Evolutionary conservation across 2,888 invertebrate species (phyloP), one percentile per base, ranked within the genome.

Genomic region (Palloptera scutellata): DNA sequence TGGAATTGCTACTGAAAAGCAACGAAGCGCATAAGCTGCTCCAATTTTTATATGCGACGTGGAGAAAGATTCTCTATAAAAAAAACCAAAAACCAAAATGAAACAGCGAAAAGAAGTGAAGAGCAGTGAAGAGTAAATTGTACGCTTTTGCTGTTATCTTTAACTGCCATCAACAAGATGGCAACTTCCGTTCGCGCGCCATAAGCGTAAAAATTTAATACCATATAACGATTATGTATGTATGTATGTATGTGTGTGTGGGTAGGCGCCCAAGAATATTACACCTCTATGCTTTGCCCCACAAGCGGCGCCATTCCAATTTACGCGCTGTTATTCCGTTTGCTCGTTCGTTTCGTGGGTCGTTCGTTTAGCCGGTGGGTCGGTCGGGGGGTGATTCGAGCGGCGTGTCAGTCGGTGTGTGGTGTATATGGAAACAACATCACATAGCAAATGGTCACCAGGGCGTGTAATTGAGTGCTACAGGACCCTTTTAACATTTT

Each of bases 401-500:
- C n/a, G n/a, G 45, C 54, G 70, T 66, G 68, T 61, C 52, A 62
- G 42, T 64, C 48, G 53, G 30, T 30, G 30, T 30, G 30, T 30
- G 30, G 68, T 68, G 68, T 66, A 68, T 51, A 64, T 48, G 45
- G 48, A 61, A 69, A 30, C 30, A 69, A 30, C 30, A 30, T 30
- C 30, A 66, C 69, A 70, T 72, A 70, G 70, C 74, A 77, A 76
- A 77, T 83, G 84, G 83, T 84, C 84, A 83, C 82, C 82, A 78
- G 83, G 84, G 84, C 84, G 84, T 84, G 83, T 84, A 84, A 84
- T 84, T 84, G 84, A 83, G 84, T 84, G 84, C 83, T 83, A 84
- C 84, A 83, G 83, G 81, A 81, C 81, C 82, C 82, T 83, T 84
- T 84, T 84, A 84, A 84, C 84, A 83, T 83, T 84, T 84, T 84